Base-by-base conservation (phyloP, 2,113 vertebrate species). In the Tenrec ecaudatus region DNA sequence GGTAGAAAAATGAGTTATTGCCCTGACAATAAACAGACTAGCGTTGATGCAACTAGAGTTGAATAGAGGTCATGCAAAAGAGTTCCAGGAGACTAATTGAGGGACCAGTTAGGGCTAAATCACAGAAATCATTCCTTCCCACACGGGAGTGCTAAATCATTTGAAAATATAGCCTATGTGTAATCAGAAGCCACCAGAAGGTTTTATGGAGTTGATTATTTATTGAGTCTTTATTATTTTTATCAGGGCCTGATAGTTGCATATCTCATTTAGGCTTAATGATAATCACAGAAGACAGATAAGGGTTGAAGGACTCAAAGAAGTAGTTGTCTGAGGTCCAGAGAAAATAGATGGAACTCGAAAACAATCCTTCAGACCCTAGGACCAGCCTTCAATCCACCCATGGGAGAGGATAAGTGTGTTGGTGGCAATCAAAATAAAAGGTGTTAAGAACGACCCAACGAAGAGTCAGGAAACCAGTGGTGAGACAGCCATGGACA, bases 161-260 rank as follows among this genome's bases (percentile, higher is more conserved):
- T 64, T 58, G 69, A 82, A 90, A 94, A 85, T 92, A 2, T 79
- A 86, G 80, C 23, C 1, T 62, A 38, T 38, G 2, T 95, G 2
- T 14, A 82, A 62, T 31, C 64, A 3, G 6, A 88, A 93, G 92
- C 22, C 29, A 92, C 31, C 5, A 53, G 90, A 90, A 85, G 22
- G 64, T 80, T 79, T 88, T 64, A 82, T 91, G 15, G 4, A 17
- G 78, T 58, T 86, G 47, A 76, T 38, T 78, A 71, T 90, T 69
- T 88, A 90, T 58, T 86, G 7, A 71, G 60, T 3, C 84, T 2
- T 85, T 82, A 64, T 7, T n/a, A 2, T 60, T 8, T 25, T 36
- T 27, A 36, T 3, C 73, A 79, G 36, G 60, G 36, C n/a, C 6
- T 2, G 8, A 25, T 47, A 53, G 11, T 85, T n/a, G 8, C 29